These are phyloP conservation scores for Beris chalybata DNA, from an alignment of 2,888 invertebrate genomes.

Conservation along the genomic window DNA sequence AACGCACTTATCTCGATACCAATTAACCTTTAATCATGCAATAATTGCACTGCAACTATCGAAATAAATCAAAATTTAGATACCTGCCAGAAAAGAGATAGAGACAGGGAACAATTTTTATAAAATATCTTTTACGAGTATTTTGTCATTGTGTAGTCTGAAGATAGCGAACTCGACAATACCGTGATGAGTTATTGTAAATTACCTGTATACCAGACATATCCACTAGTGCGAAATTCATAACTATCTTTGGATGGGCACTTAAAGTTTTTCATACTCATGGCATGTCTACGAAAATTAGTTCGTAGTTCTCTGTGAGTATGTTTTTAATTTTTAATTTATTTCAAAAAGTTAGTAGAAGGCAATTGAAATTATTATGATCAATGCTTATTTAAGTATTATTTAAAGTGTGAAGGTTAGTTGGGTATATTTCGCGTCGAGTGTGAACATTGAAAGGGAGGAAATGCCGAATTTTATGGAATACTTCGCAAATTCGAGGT, in stretches of 20 bases:
- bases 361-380: slow-evolving; percentile 25
- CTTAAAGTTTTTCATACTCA: too few relatives aligned
- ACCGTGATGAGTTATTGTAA: too few relatives aligned
- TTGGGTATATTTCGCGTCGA: background rate
- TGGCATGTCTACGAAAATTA: too few relatives aligned
- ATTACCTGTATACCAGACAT: too few relatives aligned
- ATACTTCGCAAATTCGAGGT: too few relatives aligned
- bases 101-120: slow-evolving; percentile 5
- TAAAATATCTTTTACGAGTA: slow-evolving; percentile 25
- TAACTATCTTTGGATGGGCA: too few relatives aligned
- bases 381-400: slow-evolving; percentile 14
- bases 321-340: slow-evolving; percentile 2
- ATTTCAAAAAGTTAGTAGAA: slow-evolving; percentile 29
- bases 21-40: slow-evolving; percentile 56
- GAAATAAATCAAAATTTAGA: slow-evolving; percentile 17
- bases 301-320: too few relatives aligned
- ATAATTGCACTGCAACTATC: slow-evolving; percentile 2
- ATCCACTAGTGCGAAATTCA: too few relatives aligned
- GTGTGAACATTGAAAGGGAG: too few relatives aligned
- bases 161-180: too few relatives aligned
- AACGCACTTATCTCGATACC: slow-evolving; percentile 57
- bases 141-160: slow-evolving; percentile 25
- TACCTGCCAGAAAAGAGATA: background rate
- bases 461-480: too few relatives aligned
- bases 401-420: slow-evolving; percentile 29